Conservation (phyloP, 2,797 vertebrate species). For the Lophius americanus region DNA sequence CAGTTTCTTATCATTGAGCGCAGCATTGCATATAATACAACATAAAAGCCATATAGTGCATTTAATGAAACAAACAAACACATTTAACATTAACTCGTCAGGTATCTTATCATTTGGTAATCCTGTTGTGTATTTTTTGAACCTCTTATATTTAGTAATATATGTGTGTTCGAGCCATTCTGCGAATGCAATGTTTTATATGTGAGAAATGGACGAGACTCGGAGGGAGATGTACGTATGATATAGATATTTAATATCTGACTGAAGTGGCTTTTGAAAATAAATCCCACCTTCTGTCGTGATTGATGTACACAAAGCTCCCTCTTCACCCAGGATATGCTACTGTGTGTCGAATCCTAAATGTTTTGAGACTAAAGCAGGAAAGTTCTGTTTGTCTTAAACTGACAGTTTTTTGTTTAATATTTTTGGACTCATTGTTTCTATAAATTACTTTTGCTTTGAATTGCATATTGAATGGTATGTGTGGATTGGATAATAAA, state of each 20-base stretch:
- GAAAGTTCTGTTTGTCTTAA: slow-evolving; percentile 43
- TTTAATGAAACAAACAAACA: slow-evolving; percentile 5
- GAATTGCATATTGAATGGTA: slow-evolving; percentile 81
- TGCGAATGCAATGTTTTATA: slow-evolving; percentile 47
- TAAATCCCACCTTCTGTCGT: slow-evolving; percentile 35
- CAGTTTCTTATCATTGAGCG: neutral
- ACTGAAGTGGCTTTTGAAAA: slow-evolving; percentile 30
- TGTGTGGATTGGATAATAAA: slow-evolving; percentile 86
- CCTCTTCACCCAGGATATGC: slow-evolving; percentile 47
- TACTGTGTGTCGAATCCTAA: slow-evolving; percentile 59
- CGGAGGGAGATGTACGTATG: slow-evolving; percentile 42
- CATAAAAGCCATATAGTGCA: slow-evolving; percentile 25
- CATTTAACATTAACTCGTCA: slow-evolving; percentile 22
- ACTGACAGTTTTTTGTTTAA: slow-evolving; percentile 59
- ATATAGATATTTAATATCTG: slow-evolving; percentile 50
- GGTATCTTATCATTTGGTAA: slow-evolving; percentile 24
- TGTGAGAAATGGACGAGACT: slow-evolving; percentile 30
- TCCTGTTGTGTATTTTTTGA: slow-evolving; percentile 19
- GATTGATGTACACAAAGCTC: slow-evolving; percentile 45
- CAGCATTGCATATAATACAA: slow-evolving; percentile 13
- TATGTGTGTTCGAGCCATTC: slow-evolving; percentile 40
- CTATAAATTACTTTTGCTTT: slow-evolving; percentile 71
- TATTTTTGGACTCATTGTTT: slow-evolving; percentile 61
- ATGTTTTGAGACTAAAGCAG: slow-evolving; percentile 40
- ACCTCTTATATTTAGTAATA: slow-evolving; percentile 52